Evolutionary conservation across 2,888 invertebrate species (phyloP), one percentile per base, ranked within the genome.

Genomic region (Spatulosminthurus flaviceps): DNA sequence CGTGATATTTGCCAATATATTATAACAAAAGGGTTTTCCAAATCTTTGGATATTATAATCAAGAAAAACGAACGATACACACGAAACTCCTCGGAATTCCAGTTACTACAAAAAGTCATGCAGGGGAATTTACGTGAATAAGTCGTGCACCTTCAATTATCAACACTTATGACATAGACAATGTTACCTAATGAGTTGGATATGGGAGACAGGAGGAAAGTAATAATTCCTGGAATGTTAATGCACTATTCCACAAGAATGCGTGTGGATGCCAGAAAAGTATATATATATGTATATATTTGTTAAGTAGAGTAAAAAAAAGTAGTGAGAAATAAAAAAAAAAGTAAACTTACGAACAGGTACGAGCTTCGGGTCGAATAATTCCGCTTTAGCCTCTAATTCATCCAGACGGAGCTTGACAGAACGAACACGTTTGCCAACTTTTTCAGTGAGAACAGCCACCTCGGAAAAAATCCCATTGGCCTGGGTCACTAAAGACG

Each of bases 401-500:
- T 89, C 89, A 85, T 90, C 90, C 86, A 96, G 91, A 87, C 92
- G 92, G 79, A 89, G 88, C 87, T 92, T 92, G 79, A 95, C 91
- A 73, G 89, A 88, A 81, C 92, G 92, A 80, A 94, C 92, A 84
- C 95, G 90, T 86, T 92, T 92, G 79, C 92, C 91, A 85, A 96
- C 91, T 82, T 90, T 90, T 86, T 92, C 91, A 84, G 95, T 90
- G 87, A 95, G 93, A 82, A 89, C 89, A 81, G 93, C 93, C 86
- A 96, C 90, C 87, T 94, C 94, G 86, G 91, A 91, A 89, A 96
- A 96, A 87, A 96, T 93, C 87, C 95, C 94, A 89, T 94, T 92
- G 86, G 96, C 95, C 82, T 93, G 90, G 82, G 93, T 89, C 86
- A 95, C 93, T 87, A 96, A 89, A 29, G 94, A 94, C 77, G 95